A percentile compares a stretch with the other conserved stretches of the same genome.
Conservation (phyloP, 2,888 invertebrate genomes). For the Luffia ferchaultella region DNA sequence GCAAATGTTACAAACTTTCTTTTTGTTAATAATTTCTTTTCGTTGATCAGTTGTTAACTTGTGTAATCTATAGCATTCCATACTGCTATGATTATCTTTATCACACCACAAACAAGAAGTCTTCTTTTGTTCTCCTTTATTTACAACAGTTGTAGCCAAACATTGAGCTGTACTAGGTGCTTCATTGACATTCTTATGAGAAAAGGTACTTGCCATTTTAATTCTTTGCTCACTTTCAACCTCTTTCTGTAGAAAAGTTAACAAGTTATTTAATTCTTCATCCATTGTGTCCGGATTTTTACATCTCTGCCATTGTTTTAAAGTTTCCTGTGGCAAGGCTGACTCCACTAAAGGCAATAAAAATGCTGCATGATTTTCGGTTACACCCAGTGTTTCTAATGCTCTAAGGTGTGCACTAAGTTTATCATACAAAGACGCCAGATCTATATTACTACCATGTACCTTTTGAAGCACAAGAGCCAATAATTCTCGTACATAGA, state of each 20-base stretch:
- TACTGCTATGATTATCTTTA: neutral
- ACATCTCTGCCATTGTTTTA: neutral
- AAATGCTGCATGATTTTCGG: neutral
- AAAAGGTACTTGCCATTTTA: neutral
- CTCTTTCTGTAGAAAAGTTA: neutral
- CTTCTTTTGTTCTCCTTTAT: neutral
- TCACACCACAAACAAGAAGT: slow-evolving; percentile 1
- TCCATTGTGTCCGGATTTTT: neutral
- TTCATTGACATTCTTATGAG: neutral
- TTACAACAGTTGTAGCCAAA: neutral
- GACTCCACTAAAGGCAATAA: neutral
- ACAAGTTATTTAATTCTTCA: neutral
- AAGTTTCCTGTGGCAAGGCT: neutral
- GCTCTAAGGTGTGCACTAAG: neutral
- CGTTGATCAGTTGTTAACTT: neutral
- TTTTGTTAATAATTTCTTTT: neutral
- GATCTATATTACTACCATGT: neutral
- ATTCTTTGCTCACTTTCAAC: slow-evolving; percentile 1
- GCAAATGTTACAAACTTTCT: slow-evolving; percentile 1
- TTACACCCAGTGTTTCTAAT: neutral
- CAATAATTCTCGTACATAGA: neutral
- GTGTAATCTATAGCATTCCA: neutral
- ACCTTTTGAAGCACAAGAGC: neutral
- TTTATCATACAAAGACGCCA: neutral
- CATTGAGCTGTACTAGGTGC: neutral